phyloP scores from a whole-genome alignment of 2,797 vertebrate genomes.

The Spinibarbus caldwelli region DNA sequence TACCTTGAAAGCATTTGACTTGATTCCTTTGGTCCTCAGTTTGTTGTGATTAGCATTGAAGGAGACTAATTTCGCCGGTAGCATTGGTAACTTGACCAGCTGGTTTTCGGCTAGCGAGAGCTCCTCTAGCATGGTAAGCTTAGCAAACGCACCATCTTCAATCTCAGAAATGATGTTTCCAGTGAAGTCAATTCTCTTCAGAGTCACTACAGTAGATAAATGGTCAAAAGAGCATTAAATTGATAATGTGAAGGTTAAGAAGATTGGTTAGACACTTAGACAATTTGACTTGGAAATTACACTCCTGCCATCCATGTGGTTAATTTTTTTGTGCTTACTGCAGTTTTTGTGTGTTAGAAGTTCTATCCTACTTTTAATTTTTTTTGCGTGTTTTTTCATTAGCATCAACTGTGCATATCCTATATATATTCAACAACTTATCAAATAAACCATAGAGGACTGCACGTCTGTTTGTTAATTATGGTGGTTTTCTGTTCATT shows the following conservation, averaged over 20 bases:
- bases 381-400: not conserved
- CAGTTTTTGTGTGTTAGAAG: no score
- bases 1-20: conserved; percentile 94
- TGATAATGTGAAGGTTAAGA: not conserved
- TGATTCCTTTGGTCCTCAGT: conserved; percentile 93
- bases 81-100: conserved; percentile 88
- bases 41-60: conserved; percentile 93
- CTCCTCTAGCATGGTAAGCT: conserved; percentile 87
- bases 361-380: no score
- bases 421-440: not conserved
- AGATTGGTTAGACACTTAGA: not conserved
- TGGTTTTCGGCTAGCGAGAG: conserved; percentile 91
- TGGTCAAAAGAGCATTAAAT: not conserved
- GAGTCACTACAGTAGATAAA: conserved; percentile 80
- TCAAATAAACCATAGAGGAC: not conserved
- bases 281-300: not conserved
- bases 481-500: not conserved
- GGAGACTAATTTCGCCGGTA: conserved; percentile 86
- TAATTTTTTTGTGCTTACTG: no score
- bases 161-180: conserved; percentile 95
- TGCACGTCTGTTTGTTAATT: not conserved
- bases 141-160: conserved; percentile 93
- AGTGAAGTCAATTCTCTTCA: conserved; percentile 95
- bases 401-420: not conserved
- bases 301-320: no score